These are phyloP conservation scores for Strix aluco DNA, from an alignment of 2,113 vertebrate genomes.

Conservation along the genomic window DNA sequence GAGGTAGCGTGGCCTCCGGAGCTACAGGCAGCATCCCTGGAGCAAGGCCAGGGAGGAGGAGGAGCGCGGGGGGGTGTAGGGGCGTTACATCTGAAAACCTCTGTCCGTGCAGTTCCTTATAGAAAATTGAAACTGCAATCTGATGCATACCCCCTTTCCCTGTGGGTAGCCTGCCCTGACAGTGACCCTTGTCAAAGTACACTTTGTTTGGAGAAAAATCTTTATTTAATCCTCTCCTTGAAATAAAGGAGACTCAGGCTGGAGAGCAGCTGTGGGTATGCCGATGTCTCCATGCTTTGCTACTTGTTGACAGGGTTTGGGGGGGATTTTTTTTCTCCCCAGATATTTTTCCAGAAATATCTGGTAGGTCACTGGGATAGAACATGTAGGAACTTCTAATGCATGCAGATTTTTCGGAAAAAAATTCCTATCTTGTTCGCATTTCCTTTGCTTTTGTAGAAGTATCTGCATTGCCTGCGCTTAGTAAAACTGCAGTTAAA, in stretches of 20 bases:
- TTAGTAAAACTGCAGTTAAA: neutral
- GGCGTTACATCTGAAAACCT: neutral
- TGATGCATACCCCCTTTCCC: neutral
- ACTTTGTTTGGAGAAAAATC: neutral
- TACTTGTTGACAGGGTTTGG: neutral
- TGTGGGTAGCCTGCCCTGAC: neutral
- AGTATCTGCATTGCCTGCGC: neutral
- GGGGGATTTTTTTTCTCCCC: neutral
- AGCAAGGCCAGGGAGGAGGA: neutral
- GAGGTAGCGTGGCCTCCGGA: fast-evolving
- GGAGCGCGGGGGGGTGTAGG: neutral
- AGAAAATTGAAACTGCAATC: neutral
- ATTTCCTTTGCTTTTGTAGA: neutral
- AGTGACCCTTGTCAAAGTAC: neutral
- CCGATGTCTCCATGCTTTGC: neutral
- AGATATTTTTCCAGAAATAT: neutral
- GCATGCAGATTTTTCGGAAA: neutral
- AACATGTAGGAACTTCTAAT: neutral
- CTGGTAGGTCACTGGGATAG: neutral
- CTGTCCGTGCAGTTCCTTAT: neutral
- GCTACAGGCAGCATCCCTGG: neutral
- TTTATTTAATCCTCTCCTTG: neutral
- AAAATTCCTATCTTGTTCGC: neutral
- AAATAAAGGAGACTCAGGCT: neutral
- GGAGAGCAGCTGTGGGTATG: neutral